Conservation (phyloP, 1,140 invertebrate genomes). For the Pogonomyrmex californicus region DNA sequence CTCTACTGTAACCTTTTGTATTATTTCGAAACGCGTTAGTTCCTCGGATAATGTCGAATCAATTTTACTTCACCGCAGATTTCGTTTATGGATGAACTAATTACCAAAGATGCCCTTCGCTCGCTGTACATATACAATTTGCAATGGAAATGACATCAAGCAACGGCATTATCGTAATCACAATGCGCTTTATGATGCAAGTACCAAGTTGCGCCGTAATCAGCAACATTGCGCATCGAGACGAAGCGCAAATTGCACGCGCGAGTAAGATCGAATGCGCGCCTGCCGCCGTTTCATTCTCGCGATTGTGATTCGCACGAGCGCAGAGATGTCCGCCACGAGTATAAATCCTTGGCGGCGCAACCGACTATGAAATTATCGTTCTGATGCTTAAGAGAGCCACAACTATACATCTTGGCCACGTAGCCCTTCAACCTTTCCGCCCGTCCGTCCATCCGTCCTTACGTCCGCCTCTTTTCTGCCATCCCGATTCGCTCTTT, state of each 20-base stretch:
- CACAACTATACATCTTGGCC: constrained; percentile 43
- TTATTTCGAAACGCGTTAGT: not conserved
- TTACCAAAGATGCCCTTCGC: not conserved
- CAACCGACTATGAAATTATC: constrained; percentile 54
- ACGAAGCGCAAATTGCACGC: constrained; percentile 33
- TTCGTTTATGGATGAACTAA: not conserved
- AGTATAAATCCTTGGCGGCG: constrained; percentile 26
- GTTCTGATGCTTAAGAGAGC: constrained; percentile 42
- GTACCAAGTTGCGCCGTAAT: constrained; percentile 6
- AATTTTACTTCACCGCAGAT: not conserved
- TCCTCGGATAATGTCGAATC: not conserved
- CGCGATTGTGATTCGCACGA: constrained; percentile 17
- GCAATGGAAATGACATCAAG: not conserved
- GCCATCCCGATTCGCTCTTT: not conserved
- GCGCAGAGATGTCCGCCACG: constrained; percentile 22
- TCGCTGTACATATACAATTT: not conserved
- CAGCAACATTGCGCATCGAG: constrained; percentile 20
- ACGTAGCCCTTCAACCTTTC: constrained; percentile 58
- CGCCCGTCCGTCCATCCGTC: constrained; percentile 35
- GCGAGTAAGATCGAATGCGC: not conserved
- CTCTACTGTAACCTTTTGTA: not conserved
- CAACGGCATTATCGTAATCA: constrained; percentile 4
- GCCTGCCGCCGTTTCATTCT: constrained; percentile 9
- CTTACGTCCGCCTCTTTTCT: constrained; percentile 18
- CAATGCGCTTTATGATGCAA: constrained; percentile 28